phyloP scores from a whole-genome alignment of 2,797 vertebrate genomes.

The Lacerta bilineata region DNA sequence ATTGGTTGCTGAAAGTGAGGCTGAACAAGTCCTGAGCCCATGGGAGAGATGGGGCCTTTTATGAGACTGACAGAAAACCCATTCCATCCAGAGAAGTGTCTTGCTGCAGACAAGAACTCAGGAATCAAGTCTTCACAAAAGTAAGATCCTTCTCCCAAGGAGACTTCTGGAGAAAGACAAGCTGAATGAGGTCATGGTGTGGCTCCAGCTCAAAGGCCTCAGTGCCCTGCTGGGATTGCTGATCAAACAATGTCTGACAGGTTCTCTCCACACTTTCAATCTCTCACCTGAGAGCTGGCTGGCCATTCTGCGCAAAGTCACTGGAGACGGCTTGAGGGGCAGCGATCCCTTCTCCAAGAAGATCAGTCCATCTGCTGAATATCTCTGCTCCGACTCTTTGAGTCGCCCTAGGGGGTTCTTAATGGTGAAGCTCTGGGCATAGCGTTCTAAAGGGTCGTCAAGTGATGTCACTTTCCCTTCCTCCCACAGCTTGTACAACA shows the following conservation, averaged over 20 bases:
- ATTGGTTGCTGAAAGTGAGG: no score
- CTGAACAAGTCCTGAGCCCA: no score
- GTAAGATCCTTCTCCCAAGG: no score
- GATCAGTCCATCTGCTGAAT: slow-evolving; percentile 83
- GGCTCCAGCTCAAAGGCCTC: no score
- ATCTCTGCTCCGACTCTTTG: slow-evolving; percentile 82
- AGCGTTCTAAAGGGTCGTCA: slow-evolving; percentile 93
- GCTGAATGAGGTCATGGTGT: no score
- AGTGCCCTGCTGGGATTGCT: no score
- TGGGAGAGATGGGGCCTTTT: no score
- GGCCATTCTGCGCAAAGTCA: slow-evolving; percentile 95
- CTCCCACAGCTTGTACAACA: slow-evolving; percentile 96
- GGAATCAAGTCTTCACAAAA: no score
- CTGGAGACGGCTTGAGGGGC: slow-evolving; percentile 85
- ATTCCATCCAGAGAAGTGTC: no score
- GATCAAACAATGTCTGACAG: neutral
- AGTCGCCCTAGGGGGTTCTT: slow-evolving; percentile 91
- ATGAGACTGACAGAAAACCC: no score
- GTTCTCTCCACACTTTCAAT: neutral
- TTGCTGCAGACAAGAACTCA: no score
- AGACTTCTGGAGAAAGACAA: no score
- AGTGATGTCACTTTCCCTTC: slow-evolving; percentile 91
- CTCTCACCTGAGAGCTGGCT: slow-evolving; percentile 93
- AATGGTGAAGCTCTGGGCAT: slow-evolving; percentile 90
- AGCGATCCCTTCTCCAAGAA: slow-evolving; percentile 86